Conservation (phyloP, 2,113 vertebrate species). For the Cricetomys ansorgei region DNA sequence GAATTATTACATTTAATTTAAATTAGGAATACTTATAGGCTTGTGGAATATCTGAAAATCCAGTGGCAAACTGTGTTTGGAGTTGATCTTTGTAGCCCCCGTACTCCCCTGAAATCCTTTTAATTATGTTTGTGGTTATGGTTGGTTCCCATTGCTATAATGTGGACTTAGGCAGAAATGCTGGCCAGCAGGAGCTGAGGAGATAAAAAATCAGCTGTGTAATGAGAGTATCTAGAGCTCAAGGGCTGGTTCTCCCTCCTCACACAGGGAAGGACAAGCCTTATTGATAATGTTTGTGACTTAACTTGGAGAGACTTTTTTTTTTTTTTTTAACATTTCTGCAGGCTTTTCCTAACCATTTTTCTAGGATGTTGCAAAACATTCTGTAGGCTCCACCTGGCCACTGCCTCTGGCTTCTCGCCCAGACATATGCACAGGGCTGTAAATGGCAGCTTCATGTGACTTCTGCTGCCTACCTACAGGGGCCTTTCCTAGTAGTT, state of each 20-base stretch:
- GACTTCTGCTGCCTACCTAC: not conserved
- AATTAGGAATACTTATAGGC: not conserved
- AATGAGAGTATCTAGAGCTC: not conserved
- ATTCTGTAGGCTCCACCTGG: not conserved
- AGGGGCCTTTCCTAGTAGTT: not conserved
- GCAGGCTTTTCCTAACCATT: not conserved
- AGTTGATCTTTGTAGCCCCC: too few species aligned
- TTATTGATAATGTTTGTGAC: not conserved
- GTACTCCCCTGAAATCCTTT: not conserved
- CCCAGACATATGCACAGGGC: not conserved
- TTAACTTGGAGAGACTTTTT: not conserved
- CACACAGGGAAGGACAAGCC: not conserved
- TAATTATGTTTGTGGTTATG: not conserved
- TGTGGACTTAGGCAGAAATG: not conserved
- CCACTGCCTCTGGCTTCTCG: not conserved
- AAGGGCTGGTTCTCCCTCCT: not conserved
- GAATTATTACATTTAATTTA: constrained; percentile 25
- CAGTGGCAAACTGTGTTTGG: not conserved
- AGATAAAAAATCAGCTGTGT: not conserved
- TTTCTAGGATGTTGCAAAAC: not conserved
- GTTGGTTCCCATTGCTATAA: not conserved
- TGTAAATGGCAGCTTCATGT: not conserved
- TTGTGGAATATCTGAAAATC: not conserved
- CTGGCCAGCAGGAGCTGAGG: not conserved
- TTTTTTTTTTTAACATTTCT: not conserved